Percentiles rank a stretch among this genome's conserved stretches.
phyloP scores from a whole-genome alignment of 2,797 vertebrate genomes.

The Hirundo rustica region DNA sequence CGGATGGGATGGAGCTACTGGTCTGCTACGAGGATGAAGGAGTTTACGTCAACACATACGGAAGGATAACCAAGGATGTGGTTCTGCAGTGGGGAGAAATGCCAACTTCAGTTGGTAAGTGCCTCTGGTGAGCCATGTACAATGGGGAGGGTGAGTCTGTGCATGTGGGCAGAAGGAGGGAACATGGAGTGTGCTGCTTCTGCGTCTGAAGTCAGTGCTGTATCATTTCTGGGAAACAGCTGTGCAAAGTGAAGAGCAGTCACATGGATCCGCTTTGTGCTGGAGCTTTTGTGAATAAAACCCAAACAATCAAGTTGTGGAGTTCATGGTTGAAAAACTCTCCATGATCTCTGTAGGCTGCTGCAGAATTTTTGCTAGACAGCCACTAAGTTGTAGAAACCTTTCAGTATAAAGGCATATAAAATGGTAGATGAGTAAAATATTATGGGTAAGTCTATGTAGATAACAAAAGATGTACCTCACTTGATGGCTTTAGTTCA shows the following conservation, averaged over 20 bases:
- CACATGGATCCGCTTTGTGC: not conserved
- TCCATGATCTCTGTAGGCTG: not conserved
- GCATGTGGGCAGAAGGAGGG: fast-evolving
- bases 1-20: conserved; percentile 88
- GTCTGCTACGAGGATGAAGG: conserved; percentile 92
- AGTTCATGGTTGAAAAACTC: not conserved
- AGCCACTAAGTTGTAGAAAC: not conserved
- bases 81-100: conserved; percentile 99
- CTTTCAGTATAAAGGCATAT: not conserved
- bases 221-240: not conserved
- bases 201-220: not conserved
- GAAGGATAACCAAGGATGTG: conserved; percentile 89
- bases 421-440: not conserved
- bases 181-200: not conserved
- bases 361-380: not conserved
- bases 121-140: not conserved
- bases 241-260: not conserved
- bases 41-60: conserved; percentile 89
- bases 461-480: not conserved
- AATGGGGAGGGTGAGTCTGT: fast-evolving
- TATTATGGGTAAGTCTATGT: not conserved
- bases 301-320: not conserved
- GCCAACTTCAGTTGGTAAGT: conserved; percentile 96
- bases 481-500: not conserved
- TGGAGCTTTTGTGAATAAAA: not conserved